phyloP scores from a whole-genome alignment of 2,797 vertebrate species.

The Poecilia gillii region DNA sequence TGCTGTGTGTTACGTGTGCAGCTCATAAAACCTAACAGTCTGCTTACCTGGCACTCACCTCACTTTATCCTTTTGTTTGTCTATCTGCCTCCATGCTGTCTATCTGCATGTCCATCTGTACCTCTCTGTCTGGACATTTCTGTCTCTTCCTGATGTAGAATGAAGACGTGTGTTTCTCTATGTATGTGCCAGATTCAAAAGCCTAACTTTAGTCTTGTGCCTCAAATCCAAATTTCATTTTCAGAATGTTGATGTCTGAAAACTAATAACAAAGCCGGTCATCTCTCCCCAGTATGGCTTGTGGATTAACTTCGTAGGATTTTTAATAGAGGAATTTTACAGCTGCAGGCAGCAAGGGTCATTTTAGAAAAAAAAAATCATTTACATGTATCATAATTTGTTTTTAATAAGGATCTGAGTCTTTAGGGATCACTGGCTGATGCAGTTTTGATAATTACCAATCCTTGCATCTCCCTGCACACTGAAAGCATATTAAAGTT shows the following conservation, averaged over 20 bases:
- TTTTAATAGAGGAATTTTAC: not conserved
- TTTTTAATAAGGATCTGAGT: not conserved
- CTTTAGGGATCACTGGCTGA: not conserved
- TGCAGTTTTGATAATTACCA: not conserved
- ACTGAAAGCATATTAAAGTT: not conserved
- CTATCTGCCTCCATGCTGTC: slow-evolving; percentile 40
- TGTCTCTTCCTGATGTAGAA: not conserved
- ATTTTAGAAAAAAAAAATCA: not conserved
- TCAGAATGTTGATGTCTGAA: not conserved
- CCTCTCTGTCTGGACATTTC: slow-evolving; percentile 27
- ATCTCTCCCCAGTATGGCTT: not conserved
- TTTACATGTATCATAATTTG: not conserved
- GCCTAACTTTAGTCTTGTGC: not conserved
- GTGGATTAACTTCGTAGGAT: not conserved
- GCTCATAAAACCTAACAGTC: slow-evolving; percentile 68
- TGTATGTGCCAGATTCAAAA: not conserved
- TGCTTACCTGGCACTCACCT: slow-evolving; percentile 62
- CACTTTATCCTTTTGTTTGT: slow-evolving; percentile 32
- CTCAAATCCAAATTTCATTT: not conserved
- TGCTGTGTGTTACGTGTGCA: slow-evolving; percentile 67
- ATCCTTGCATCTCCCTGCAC: not conserved
- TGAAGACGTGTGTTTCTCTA: not conserved
- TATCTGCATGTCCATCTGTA: slow-evolving; percentile 57
- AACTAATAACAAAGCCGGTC: not conserved
- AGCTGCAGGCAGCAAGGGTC: not conserved